Evolutionary conservation across 2,888 invertebrate species (phyloP).

Genomic region (Heliconius hortense): DNA sequence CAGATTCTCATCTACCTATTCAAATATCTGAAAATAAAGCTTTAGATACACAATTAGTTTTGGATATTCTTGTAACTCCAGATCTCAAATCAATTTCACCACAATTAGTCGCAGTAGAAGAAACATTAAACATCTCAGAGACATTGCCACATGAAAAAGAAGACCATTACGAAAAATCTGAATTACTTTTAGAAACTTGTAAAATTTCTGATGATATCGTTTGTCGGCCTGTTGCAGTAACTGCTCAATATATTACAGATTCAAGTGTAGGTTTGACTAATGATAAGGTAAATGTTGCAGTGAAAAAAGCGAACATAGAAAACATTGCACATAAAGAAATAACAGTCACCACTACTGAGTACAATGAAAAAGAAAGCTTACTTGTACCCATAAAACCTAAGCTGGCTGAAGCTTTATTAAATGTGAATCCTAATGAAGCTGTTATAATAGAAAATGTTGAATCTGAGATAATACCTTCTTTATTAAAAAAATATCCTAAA

Average conservation of each 20-base stretch:
- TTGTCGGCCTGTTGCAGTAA: slow-evolving; percentile 77
- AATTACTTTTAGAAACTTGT: slow-evolving; percentile 49
- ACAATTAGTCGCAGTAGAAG: slow-evolving; percentile 55
- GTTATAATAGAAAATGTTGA: slow-evolving; percentile 78
- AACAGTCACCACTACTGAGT: slow-evolving; percentile 75
- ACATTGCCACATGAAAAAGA: slow-evolving; percentile 69
- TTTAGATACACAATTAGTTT: slow-evolving; percentile 69
- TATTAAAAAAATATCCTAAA: slow-evolving; percentile 52
- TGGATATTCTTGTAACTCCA: slow-evolving; percentile 53
- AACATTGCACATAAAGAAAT: slow-evolving; percentile 80
- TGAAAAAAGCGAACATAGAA: slow-evolving; percentile 70
- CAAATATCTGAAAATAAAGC: slow-evolving; percentile 67
- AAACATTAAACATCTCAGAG: slow-evolving; percentile 63
- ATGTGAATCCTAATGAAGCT: slow-evolving; percentile 68
- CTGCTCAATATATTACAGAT: slow-evolving; percentile 72
- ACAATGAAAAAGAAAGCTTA: slow-evolving; percentile 81
- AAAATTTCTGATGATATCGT: slow-evolving; percentile 70
- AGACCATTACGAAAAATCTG: slow-evolving; percentile 49
- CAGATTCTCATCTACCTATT: slow-evolving; percentile 58
- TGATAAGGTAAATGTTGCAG: slow-evolving; percentile 44
- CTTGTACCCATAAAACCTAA: slow-evolving; percentile 49
- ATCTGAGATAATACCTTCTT: slow-evolving; percentile 67
- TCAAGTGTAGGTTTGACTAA: slow-evolving; percentile 58
- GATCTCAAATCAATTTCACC: slow-evolving; percentile 58
- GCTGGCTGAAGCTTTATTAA: slow-evolving; percentile 50